Evolutionary conservation across 2,888 invertebrate species (phyloP).

Genomic region (Diachrysia chrysitis): DNA sequence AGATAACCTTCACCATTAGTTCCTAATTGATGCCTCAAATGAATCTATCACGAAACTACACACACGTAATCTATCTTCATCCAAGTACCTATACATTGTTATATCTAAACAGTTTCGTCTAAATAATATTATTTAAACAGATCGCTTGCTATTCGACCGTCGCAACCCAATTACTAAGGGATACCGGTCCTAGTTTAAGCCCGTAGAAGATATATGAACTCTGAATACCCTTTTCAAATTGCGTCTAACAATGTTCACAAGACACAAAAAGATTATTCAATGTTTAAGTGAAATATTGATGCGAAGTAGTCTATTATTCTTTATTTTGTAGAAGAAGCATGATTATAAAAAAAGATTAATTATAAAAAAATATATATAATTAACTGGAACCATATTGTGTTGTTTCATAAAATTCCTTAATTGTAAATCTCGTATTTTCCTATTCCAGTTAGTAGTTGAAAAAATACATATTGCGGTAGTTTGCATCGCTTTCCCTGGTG

Average conservation of each 20-base stretch:
- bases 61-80: neutral
- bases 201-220: neutral
- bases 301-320: neutral
- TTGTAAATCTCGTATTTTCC: too few species aligned
- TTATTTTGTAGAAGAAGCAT: neutral
- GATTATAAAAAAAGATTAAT: too few species aligned
- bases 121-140: constrained; percentile 8
- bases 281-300: neutral
- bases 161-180: constrained; percentile 5
- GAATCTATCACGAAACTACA: neutral
- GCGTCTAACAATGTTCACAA: neutral
- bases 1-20: too few species aligned
- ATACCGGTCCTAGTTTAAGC: constrained; percentile 3
- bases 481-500: too few species aligned
- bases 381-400: too few species aligned
- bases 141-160: neutral
- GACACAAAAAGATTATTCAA: neutral
- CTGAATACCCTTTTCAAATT: neutral
- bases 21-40: too few species aligned
- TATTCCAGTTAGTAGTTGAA: too few species aligned
- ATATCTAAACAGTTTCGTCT: neutral
- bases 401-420: too few species aligned
- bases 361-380: too few species aligned
- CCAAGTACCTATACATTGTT: neutral
- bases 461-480: too few species aligned